phyloP scores from a whole-genome alignment of 2,888 invertebrate species.

The Pterostichus niger region DNA sequence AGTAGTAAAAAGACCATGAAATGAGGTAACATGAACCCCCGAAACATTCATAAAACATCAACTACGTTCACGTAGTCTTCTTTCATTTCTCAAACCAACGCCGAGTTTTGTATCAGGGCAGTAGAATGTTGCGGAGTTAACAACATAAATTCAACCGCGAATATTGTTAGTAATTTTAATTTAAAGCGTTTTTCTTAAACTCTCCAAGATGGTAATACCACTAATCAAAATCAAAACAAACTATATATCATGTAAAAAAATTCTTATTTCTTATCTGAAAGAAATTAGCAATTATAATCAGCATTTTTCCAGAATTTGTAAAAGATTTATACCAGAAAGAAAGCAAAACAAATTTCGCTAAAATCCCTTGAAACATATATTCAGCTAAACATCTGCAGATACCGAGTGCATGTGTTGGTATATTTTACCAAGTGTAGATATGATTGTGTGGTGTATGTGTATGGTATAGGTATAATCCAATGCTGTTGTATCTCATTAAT shows the following conservation, averaged over 20 bases:
- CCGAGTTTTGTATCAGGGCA: too few species aligned
- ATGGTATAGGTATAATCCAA: constrained; percentile 57
- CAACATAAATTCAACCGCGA: too few species aligned
- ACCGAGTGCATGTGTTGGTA: constrained; percentile 11
- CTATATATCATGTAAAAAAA: constrained; percentile 14
- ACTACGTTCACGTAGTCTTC: too few species aligned
- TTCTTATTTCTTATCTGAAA: constrained; percentile 13
- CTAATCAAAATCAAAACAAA: neutral
- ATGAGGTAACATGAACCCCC: too few species aligned
- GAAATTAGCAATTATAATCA: constrained; percentile 48
- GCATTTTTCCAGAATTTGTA: constrained; percentile 37
- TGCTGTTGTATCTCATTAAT: constrained; percentile 74
- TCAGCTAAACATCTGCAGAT: constrained; percentile 30
- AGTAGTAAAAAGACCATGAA: too few species aligned
- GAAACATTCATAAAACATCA: too few species aligned
- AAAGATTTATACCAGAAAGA: constrained; percentile 42
- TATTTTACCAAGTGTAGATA: constrained; percentile 34
- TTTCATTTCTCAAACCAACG: too few species aligned
- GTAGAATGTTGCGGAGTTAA: too few species aligned
- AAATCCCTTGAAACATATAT: neutral
- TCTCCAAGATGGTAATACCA: too few species aligned
- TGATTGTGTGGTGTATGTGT: constrained; percentile 53
- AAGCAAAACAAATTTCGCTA: constrained; percentile 37
- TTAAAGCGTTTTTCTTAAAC: too few species aligned
- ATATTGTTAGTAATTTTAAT: too few species aligned